phyloP scores from a whole-genome alignment of 2,797 vertebrate species.

The Amazona ochrocephala region DNA sequence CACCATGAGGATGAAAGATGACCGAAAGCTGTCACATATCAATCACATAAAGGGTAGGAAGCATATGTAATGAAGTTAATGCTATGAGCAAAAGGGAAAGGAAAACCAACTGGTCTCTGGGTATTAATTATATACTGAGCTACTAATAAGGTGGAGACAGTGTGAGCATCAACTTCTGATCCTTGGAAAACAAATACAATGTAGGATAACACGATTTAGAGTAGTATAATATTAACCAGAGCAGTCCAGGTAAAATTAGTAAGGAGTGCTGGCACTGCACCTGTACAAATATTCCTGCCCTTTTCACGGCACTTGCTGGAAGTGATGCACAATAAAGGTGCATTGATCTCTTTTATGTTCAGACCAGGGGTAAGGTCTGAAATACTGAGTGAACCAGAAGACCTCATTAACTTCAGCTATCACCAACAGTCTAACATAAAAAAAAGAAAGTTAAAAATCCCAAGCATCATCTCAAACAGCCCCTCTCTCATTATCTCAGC shows the following conservation, averaged over 20 bases:
- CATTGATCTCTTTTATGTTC: conserved; percentile 69
- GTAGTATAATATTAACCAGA: conserved; percentile 46
- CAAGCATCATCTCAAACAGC: conserved; percentile 67
- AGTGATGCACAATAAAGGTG: conserved; percentile 54
- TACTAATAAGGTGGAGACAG: conserved; percentile 35
- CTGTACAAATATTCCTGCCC: conserved; percentile 56
- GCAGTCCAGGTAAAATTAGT: not conserved
- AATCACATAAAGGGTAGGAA: conserved; percentile 65
- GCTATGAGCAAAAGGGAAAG: not conserved
- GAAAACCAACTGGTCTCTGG: conserved; percentile 30
- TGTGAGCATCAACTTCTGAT: not conserved
- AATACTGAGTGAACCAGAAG: conserved; percentile 55
- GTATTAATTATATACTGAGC: conserved; percentile 52
- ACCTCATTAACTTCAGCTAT: conserved; percentile 66
- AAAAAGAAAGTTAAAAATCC: conserved; percentile 75
- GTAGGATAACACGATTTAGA: conserved; percentile 9
- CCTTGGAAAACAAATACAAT: conserved; percentile 25
- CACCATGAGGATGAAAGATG: conserved; percentile 14
- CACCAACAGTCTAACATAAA: conserved; percentile 47
- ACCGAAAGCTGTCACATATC: conserved; percentile 55
- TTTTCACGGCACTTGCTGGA: conserved; percentile 43
- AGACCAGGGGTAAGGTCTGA: conserved; percentile 48
- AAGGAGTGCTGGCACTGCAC: conserved; percentile 25
- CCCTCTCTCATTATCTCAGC: conserved; percentile 72
- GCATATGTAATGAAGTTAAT: conserved; percentile 34